Percentiles rank a stretch among this genome's conserved stretches.
These are phyloP conservation scores for Drosophila acutilabella DNA, from an alignment of 2,888 invertebrate species.

Conservation along the genomic window DNA sequence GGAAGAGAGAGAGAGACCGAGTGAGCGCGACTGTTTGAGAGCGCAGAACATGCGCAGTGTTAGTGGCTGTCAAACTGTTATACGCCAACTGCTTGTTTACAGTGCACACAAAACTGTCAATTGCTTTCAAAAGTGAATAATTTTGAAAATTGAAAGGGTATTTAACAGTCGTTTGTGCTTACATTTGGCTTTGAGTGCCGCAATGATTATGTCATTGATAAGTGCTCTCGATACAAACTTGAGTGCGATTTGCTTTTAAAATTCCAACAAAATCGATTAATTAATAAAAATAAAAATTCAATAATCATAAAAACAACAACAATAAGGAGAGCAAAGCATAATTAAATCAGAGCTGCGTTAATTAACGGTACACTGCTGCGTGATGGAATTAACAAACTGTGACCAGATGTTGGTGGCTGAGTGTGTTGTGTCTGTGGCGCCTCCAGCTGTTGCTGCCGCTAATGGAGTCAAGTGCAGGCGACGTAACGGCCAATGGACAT, in stretches of 20 bases:
- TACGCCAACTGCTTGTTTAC: constrained; percentile 67
- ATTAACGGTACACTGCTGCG: constrained; percentile 68
- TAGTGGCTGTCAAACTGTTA: constrained; percentile 59
- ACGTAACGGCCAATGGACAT: constrained; percentile 56
- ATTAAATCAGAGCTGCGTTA: constrained; percentile 67
- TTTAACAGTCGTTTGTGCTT: constrained; percentile 15
- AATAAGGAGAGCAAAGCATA: constrained; percentile 29
- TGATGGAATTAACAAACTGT: constrained; percentile 73
- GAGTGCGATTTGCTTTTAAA: constrained; percentile 62
- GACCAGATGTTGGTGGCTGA: constrained; percentile 58
- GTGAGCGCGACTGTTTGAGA: not conserved
- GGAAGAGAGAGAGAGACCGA: constrained; percentile 24
- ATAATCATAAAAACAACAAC: constrained; percentile 11
- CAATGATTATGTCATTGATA: constrained; percentile 30
- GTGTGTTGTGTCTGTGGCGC: constrained; percentile 34
- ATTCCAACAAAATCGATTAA: constrained; percentile 47
- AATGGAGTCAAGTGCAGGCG: constrained; percentile 75
- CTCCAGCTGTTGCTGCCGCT: constrained; percentile 43
- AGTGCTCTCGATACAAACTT: constrained; percentile 31
- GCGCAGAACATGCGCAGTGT: constrained; percentile 56
- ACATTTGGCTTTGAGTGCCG: not conserved
- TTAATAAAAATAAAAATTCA: constrained; percentile 41
- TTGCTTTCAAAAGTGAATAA: not conserved
- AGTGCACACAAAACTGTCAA: constrained; percentile 51
- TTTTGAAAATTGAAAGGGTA: constrained; percentile 17